phyloP scores from a whole-genome alignment of 2,888 invertebrate species.

The Mesoligia furuncula region DNA sequence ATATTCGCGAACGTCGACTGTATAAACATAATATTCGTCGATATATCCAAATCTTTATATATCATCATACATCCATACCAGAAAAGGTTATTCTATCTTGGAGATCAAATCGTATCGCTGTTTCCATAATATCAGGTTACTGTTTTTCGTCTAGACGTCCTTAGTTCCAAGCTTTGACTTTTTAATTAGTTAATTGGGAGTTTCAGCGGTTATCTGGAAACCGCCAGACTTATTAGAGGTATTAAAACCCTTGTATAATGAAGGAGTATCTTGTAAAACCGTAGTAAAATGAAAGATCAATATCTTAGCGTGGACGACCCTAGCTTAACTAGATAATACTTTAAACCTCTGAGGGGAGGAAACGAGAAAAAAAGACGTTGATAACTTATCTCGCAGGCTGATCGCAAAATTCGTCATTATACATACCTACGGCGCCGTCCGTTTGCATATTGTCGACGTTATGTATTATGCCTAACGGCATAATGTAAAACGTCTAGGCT shows the following conservation, averaged over 20 bases:
- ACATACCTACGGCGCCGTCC: background rate
- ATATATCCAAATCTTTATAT: conserved; percentile 36
- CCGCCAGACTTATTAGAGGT: conserved; percentile 10
- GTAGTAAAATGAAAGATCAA: conserved; percentile 32
- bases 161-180: conserved; percentile 25
- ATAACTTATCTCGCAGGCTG: background rate
- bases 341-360: background rate
- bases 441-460: background rate
- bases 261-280: conserved; percentile 10
- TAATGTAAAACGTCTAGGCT: background rate
- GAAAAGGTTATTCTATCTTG: conserved; percentile 25
- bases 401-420: background rate
- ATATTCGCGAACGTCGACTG: conserved; percentile 41
- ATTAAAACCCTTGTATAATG: conserved; percentile 8
- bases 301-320: background rate
- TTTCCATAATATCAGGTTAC: conserved; percentile 7
- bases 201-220: conserved; percentile 36
- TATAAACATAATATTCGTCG: conserved; percentile 55
- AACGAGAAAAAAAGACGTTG: background rate
- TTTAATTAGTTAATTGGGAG: conserved; percentile 41
- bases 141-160: conserved; percentile 40
- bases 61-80: background rate
- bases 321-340: background rate
- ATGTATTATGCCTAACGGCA: background rate
- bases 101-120: conserved; percentile 11